Evolutionary conservation across 1,140 invertebrate genomes (phyloP), one percentile per base, ranked within the genome.

Genomic region (Scaptomyza graminum): DNA sequence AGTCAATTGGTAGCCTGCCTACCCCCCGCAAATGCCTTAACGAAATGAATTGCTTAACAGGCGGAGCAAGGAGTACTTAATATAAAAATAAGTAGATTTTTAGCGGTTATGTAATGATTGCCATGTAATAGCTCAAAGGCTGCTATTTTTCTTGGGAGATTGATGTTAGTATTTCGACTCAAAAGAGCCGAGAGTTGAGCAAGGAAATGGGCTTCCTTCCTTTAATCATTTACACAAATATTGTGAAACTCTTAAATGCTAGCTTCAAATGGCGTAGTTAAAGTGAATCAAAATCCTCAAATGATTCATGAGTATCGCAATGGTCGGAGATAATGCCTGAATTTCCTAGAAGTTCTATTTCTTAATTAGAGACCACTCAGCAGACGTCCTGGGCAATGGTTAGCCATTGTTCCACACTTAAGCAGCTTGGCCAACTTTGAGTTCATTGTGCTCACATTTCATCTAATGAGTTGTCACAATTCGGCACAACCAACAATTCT

Each of bases 391-490:
- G 11, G 34, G 11, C 31, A 78, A 78, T 77, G 43, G 34, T 9
- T 12, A 15, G 22, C 28, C 66, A 69, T 69, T 74, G 65, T 74
- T 13, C 18, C 50, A 50, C 43, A 50, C 55, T 44, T 50, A 64
- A 69, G 46, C 61, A 12, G 52, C 49, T 73, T 67, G 37, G 47
- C 34, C 16, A 56, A 22, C 43, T 37, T 56, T 49, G 31, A 52
- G 54, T 54, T 56, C 51, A 84, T 85, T 85, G 72, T 83, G 54
- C 63, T 49, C 55, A 44, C 63, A 74, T 52, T 78, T 78, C 56
- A 52, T 66, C 78, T 85, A 85, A 85, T 85, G 85, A 85, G 82
- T 72, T 85, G 49, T 61, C 65, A 44, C 52, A 62, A 62, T 49
- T 68, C 18, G 51, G 60, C 62, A 74, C 64, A 65, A n/a, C 18